Base-by-base conservation (phyloP, 2,113 vertebrate species). In the Actenoides hombroni region DNA sequence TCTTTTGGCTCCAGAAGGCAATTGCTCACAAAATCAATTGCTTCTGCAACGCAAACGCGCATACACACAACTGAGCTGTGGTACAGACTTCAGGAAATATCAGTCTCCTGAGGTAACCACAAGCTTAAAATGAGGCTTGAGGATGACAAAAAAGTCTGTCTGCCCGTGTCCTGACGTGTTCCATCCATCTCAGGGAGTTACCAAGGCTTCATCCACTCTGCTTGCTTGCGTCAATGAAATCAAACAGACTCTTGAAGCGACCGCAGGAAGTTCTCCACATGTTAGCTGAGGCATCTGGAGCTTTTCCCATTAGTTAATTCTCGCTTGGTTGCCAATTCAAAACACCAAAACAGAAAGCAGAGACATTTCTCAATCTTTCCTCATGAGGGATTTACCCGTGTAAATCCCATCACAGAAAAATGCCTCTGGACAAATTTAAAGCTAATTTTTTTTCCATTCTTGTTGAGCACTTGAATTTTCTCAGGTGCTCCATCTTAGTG, bases 71-170 rank as follows among this genome's bases (percentile, higher is more conserved):
- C 81, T 13, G 91, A 96, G 84, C 96, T 96, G 94, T 46, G 92
- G 84, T 95, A 49, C 83, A 88, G 97, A 90, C 96, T 95, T 49
- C 95, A 97, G 96, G 97, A 97, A 90, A 91, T 88, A 94, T 86
- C 92, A 92, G 94, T 97, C 96, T 98, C 96, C 97, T 96, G 96
- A 97, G 95, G 96, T 94, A 96, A 96, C 83, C 93, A 60, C 86
- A 77, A 70, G 83, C 74, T 97, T 96, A 94, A 94, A 97, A 94
- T 92, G 73, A 94, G 82, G 86, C 91, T 87, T 67, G 86, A 86
- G 91, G 87, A 95, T 94, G 94, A 78, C 89, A 93, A 84, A 85
- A 89, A 88, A 73, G 78, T 31, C 96, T 84, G 91, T 90, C 90
- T 96, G 94, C 80, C 71, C 26, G 44, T 14, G 37, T 78, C 90